Evolutionary conservation across 1,140 invertebrate species (phyloP).

Genomic region (Drosophila erecta): DNA sequence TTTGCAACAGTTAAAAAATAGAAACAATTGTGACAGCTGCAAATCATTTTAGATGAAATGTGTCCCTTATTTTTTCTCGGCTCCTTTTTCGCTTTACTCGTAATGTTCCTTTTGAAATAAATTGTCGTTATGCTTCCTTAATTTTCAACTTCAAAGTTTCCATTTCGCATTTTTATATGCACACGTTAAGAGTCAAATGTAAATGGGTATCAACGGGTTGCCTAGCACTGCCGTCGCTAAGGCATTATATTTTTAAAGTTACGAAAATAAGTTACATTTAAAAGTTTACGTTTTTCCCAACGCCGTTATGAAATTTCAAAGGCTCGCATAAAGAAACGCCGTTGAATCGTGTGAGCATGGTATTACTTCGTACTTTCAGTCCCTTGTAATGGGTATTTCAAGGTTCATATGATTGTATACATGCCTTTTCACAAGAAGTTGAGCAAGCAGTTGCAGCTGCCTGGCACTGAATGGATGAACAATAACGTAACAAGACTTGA

Average conservation of each 20-base stretch:
- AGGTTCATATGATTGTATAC: neutral
- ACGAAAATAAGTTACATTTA: too few relatives aligned
- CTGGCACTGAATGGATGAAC: conserved; percentile 31
- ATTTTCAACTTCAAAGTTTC: conserved; percentile 41
- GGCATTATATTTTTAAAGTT: neutral
- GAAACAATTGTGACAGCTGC: conserved; percentile 9
- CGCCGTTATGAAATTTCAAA: too few relatives aligned
- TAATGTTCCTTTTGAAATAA: conserved; percentile 14
- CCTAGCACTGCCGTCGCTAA: neutral
- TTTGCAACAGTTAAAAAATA: neutral
- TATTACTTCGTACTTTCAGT: neutral
- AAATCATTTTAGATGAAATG: conserved; percentile 14
- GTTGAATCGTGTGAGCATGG: too few relatives aligned
- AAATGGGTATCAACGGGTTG: neutral
- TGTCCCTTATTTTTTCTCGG: neutral
- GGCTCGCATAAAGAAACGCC: too few relatives aligned
- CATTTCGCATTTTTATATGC: conserved; percentile 29
- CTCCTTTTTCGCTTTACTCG: neutral
- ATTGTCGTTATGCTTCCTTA: conserved; percentile 33
- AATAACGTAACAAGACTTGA: conserved; percentile 52
- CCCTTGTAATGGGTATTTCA: neutral
- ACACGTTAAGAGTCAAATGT: conserved; percentile 16
- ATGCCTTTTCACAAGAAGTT: conserved; percentile 1
- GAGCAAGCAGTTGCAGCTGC: conserved; percentile 38
- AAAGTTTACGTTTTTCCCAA: too few relatives aligned